Evolutionary conservation across 2,888 invertebrate genomes (phyloP), one percentile per base, ranked within the genome.

Genomic region (Noctua janthina): DNA sequence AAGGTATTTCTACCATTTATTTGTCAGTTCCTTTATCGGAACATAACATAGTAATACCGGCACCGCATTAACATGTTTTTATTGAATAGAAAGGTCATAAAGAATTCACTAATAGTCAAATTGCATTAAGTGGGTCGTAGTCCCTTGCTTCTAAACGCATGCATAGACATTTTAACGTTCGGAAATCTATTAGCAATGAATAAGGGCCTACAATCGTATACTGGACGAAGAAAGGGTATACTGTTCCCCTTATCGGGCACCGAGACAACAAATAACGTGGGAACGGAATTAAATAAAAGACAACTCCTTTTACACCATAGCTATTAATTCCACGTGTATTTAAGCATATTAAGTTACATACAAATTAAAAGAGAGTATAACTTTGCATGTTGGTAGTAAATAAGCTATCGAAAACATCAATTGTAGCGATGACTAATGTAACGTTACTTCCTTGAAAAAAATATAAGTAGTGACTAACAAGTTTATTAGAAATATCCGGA

Each of bases 131-230:
- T 92, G 89, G 88, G 90, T 91, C 90, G 92, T 91, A 83, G 79
- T 92, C 92, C 82, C 93, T 92, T 93, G 88, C 89, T 93, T 94
- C 91, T 87, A 92, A 94, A 95, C 94, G 93, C 94, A 95, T 93
- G 91, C 92, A 93, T 92, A 92, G 92, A 94, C 91, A 92, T 93
- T 94, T 92, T 91, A 94, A 94, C 92, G 92, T 94, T 95, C 92
- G 93, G 91, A 95, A 95, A 95, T 95, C 95, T 96, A 96, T 96
- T 95, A 96, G 95, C 94, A 95, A 96, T 96, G 96, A 96, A 96
- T 96, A 96, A 96, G 93, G 94, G 92, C 93, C 94, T 92, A 93
- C 95, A 93, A 94, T 94, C 95, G 94, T 94, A 95, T 94, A 93
- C 93, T 93, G 93, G 93, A 93, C 94, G 94, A 94, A 95, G 95